These are phyloP conservation scores for Hedychridium roseum DNA, from an alignment of 2,888 invertebrate species.

Conservation along the genomic window DNA sequence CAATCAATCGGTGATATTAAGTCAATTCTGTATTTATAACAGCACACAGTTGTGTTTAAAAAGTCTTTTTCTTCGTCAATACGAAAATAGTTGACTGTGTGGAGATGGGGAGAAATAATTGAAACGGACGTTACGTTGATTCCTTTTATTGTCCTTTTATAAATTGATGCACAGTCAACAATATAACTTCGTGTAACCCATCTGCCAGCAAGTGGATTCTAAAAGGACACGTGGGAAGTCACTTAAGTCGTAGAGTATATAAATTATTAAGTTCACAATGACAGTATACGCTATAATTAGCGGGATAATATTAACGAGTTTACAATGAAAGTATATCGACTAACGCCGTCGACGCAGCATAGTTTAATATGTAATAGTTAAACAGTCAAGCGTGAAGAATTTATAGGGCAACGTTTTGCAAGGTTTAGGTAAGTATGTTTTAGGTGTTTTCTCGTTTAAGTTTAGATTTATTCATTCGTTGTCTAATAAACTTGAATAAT, in stretches of 20 bases:
- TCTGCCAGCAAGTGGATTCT: slow-evolving; percentile 33
- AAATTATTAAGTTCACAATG: slow-evolving; percentile 34
- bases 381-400: too few species aligned
- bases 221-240: slow-evolving; percentile 34
- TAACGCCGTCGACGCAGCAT: neutral
- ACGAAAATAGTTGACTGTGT: too few species aligned
- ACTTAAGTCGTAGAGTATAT: slow-evolving; percentile 25
- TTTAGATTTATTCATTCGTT: too few species aligned
- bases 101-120: neutral
- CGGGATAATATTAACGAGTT: slow-evolving; percentile 21
- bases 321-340: slow-evolving; percentile 12
- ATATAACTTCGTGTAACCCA: slow-evolving; percentile 36
- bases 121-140: slow-evolving; percentile 22
- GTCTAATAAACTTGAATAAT: too few species aligned
- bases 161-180: slow-evolving; percentile 49
- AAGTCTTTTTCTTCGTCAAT: too few species aligned
- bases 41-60: too few species aligned
- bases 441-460: too few species aligned
- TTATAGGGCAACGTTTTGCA: neutral
- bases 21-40: too few species aligned
- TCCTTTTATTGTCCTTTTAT: slow-evolving; percentile 51
- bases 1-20: too few species aligned
- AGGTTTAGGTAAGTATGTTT: neutral
- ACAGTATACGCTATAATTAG: slow-evolving; percentile 19
- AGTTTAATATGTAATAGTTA: neutral